phyloP scores from a whole-genome alignment of 1,140 invertebrate species.

The Thaumetopoea pityocampa region DNA sequence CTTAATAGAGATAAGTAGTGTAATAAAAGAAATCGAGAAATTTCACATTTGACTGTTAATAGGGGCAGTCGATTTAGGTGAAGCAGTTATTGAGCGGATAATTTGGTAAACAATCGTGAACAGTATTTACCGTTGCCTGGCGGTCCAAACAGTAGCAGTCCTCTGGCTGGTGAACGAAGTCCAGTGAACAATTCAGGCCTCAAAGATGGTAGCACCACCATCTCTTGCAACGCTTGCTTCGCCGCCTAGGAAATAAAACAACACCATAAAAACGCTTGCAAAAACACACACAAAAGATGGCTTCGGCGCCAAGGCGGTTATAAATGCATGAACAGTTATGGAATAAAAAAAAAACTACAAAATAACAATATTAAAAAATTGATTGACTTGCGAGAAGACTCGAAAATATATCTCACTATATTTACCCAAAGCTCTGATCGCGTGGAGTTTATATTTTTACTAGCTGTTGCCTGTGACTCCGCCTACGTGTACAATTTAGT shows the following conservation, averaged over 20 bases:
- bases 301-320: neutral
- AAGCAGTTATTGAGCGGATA: too few species aligned
- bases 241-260: slow-evolving; percentile 78
- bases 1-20: too few species aligned
- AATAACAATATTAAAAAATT: too few species aligned
- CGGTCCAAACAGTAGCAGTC: slow-evolving; percentile 95
- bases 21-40: too few species aligned
- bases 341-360: neutral
- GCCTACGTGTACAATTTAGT: too few species aligned
- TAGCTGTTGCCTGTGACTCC: too few species aligned
- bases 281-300: neutral
- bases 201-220: slow-evolving; percentile 97
- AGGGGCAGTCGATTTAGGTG: too few species aligned
- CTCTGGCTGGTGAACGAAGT: slow-evolving; percentile 91
- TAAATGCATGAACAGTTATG: neutral
- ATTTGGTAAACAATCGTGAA: neutral
- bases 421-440: too few species aligned
- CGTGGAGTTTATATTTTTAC: too few species aligned
- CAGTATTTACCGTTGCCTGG: slow-evolving; percentile 85
- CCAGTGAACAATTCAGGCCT: slow-evolving; percentile 97
- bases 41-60: too few species aligned
- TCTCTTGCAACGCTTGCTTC: slow-evolving; percentile 97
- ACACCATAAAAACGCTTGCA: neutral
- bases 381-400: too few species aligned
- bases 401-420: too few species aligned